Conservation (phyloP, 2,888 invertebrate species). For the Apocheima hispidaria region DNA sequence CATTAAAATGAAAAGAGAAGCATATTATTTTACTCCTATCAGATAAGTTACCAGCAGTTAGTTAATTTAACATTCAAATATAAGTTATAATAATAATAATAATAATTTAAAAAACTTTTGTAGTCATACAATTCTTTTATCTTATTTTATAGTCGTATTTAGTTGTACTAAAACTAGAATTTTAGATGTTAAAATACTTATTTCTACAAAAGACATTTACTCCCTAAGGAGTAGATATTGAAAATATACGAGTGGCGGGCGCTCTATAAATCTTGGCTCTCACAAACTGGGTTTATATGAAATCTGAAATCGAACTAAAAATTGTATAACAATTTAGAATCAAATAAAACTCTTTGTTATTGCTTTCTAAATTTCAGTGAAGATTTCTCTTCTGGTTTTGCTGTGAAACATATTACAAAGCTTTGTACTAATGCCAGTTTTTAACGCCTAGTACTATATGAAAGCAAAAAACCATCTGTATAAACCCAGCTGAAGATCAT, state of each 20-base stretch:
- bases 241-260: conserved; percentile 24
- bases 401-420: no score
- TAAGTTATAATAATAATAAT: no score
- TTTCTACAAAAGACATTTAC: conserved; percentile 9
- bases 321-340: conserved; percentile 15
- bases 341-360: conserved; percentile 5
- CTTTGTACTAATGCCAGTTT: no score
- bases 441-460: no score
- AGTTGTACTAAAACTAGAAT: conserved; percentile 15
- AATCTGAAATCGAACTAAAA: no score
- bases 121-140: neutral
- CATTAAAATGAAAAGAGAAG: no score
- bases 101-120: neutral
- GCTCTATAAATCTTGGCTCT: conserved; percentile 27
- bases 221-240: conserved; percentile 22
- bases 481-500: no score
- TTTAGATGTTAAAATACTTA: conserved; percentile 21
- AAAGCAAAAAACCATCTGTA: no score
- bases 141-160: neutral
- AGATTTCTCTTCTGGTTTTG: no score
- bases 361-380: conserved; percentile 3
- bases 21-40: no score
- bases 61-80: no score
- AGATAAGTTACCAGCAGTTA: no score
- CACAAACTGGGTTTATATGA: conserved; percentile 42